phyloP scores from a whole-genome alignment of 2,113 vertebrate genomes.

The Callipepla squamata region DNA sequence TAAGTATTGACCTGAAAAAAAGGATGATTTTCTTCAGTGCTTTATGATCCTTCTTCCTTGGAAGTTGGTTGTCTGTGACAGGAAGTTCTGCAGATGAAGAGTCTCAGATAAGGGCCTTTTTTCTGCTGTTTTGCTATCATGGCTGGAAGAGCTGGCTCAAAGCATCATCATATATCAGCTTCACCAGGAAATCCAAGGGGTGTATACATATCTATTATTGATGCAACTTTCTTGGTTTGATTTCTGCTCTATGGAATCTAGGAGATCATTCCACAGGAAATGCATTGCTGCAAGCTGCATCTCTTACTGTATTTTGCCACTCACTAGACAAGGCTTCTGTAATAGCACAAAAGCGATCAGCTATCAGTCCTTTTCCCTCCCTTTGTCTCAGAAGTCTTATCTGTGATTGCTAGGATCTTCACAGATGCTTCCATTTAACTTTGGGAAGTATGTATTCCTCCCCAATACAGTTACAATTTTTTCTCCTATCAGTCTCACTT shows the following conservation, averaged over 20 bases:
- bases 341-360: not conserved
- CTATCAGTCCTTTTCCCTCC: not conserved
- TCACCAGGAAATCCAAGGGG: not conserved
- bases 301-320: not conserved
- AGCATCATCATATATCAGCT: too few relatives aligned
- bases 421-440: not conserved
- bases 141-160: not conserved
- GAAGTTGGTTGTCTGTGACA: not conserved
- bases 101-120: not conserved
- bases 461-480: not conserved
- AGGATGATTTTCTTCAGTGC: not conserved
- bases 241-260: not conserved
- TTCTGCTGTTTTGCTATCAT: not conserved
- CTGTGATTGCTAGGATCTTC: not conserved
- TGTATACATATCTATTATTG: not conserved
- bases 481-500: not conserved
- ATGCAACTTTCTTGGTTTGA: not conserved
- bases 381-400: accelerated
- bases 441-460: not conserved
- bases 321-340: not conserved
- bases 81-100: not conserved
- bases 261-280: not conserved
- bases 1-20: not conserved
- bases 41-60: not conserved
- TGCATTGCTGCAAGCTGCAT: not conserved